Conservation (phyloP, 2,797 vertebrate species). For the Pygocentrus nattereri region DNA sequence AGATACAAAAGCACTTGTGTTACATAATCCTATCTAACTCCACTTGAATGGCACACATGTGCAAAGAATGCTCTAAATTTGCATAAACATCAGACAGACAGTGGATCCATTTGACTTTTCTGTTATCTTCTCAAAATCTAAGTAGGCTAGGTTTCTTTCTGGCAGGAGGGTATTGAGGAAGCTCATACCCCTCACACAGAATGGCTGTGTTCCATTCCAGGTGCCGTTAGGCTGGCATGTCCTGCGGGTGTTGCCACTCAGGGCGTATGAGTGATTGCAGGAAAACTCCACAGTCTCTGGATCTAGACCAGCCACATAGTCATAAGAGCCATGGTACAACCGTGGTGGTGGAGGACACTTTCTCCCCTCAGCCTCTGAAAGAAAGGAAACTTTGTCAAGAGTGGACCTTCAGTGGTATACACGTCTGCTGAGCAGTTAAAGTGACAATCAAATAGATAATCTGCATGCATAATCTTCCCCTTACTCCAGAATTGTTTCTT, state of each 20-base stretch:
- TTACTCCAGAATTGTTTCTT: background rate
- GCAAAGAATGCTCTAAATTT: slow-evolving; percentile 12
- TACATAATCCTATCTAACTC: slow-evolving; percentile 6
- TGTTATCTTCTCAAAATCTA: slow-evolving; percentile 33
- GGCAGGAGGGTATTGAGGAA: background rate
- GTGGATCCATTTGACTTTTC: slow-evolving; percentile 3
- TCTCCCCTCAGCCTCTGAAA: slow-evolving; percentile 80
- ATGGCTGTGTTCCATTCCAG: slow-evolving; percentile 92
- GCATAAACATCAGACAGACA: slow-evolving; percentile 19
- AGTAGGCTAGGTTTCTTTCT: slow-evolving; percentile 22
- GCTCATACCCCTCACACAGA: slow-evolving; percentile 91
- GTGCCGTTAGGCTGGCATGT: slow-evolving; percentile 87
- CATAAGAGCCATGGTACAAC: slow-evolving; percentile 88
- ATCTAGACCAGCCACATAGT: slow-evolving; percentile 76
- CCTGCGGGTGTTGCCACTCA: slow-evolving; percentile 86
- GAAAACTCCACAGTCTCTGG: slow-evolving; percentile 83
- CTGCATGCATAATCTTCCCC: background rate
- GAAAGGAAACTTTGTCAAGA: no score
- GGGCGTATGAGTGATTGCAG: slow-evolving; percentile 92
- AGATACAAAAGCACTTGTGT: slow-evolving; percentile 32
- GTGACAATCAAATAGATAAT: background rate
- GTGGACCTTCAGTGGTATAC: background rate
- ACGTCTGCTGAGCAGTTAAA: background rate
- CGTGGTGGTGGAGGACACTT: slow-evolving; percentile 84
- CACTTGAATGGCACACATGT: background rate